Evolutionary conservation across 92 coral and sea anemone species (phyloP), one percentile per base, ranked within the genome.

Genomic region (Zoanthus gigantus): DNA sequence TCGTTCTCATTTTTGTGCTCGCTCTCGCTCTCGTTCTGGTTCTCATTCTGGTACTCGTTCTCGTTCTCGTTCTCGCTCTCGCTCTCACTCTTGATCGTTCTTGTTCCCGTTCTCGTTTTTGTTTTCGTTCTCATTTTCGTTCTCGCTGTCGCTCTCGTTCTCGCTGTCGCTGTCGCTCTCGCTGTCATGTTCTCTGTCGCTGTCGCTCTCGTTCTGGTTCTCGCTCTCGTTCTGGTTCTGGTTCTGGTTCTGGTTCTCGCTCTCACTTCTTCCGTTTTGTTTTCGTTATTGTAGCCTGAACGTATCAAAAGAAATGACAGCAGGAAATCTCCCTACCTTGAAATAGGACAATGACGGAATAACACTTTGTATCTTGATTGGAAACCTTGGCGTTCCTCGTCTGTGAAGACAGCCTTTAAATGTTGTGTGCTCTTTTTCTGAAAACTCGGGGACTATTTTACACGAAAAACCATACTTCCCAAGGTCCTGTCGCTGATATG

Each of bases 391-490:
- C 9, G 95, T 90, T 58, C 98, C 99, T 81, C 95, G 86, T 32
- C 99, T 87, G 69, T 97, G 99, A 54, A 97, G 82, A 78, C 99
- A 97, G 1, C 98, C 98, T 9, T 94, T 93, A 54, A 92, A 95
- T 1, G 97, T 95, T 80, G 89, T 94, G 16, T 88, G 92, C 31
- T 88, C 93, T 28, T 52, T 73, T 78, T 97, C 99, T 13, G 99
- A 97, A 74, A 88, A 95, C 89, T 95, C 98, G 13, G 99, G 99
- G 2, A 97, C 99, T 34, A 97, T 91, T 83, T 97, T 97, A 90
- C 98, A 97, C 52, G 98, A 96, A 77, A 90, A 95, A 28, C 99
- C 99, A 74, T 97, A 88, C 74, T 84, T 78, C n/a, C 99, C 99
- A 23, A 97, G 93, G 54, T 91, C 94, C 56, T 92, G 92, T 5